Percentiles rank a stretch among this genome's conserved stretches.
phyloP scores from a whole-genome alignment of 2,888 invertebrate genomes.

The Hartigia nigra region DNA sequence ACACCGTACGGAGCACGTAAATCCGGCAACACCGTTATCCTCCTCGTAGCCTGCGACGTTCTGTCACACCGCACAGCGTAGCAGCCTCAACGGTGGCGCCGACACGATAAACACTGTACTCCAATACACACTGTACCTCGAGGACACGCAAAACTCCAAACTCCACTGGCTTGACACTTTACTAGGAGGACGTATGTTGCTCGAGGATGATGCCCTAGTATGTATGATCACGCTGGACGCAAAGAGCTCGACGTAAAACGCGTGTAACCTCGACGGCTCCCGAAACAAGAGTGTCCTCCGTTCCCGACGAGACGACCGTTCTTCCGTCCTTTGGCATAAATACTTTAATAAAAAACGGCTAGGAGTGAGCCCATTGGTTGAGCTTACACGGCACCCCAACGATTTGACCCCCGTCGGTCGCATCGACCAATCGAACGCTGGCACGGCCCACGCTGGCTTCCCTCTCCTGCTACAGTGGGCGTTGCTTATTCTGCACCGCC shows the following conservation, averaged over 20 bases:
- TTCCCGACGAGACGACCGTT: constrained; percentile 38
- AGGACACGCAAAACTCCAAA: neutral
- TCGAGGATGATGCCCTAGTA: neutral
- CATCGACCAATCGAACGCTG: constrained; percentile 44
- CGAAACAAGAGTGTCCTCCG: constrained; percentile 62
- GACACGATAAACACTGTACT: constrained; percentile 32
- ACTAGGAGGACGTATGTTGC: neutral
- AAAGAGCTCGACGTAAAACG: constrained; percentile 33
- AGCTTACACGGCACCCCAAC: constrained; percentile 37
- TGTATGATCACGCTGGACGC: constrained; percentile 26
- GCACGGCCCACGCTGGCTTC: constrained; percentile 49
- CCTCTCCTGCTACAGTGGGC: constrained; percentile 43
- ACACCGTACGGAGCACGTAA: constrained; percentile 17
- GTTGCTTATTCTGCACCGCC: constrained; percentile 28
- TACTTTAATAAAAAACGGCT: constrained; percentile 49
- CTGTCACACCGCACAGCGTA: constrained; percentile 48
- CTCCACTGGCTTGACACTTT: neutral
- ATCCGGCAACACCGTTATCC: constrained; percentile 54
- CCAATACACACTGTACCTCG: neutral
- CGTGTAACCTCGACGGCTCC: constrained; percentile 59
- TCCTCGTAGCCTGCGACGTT: constrained; percentile 49
- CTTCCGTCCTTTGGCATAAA: constrained; percentile 33
- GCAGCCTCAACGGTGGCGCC: constrained; percentile 16
- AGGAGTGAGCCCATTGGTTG: constrained; percentile 44
- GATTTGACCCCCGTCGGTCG: constrained; percentile 37